Conservation (phyloP, 2,888 invertebrate genomes). For the Orthonevra nobilis region DNA sequence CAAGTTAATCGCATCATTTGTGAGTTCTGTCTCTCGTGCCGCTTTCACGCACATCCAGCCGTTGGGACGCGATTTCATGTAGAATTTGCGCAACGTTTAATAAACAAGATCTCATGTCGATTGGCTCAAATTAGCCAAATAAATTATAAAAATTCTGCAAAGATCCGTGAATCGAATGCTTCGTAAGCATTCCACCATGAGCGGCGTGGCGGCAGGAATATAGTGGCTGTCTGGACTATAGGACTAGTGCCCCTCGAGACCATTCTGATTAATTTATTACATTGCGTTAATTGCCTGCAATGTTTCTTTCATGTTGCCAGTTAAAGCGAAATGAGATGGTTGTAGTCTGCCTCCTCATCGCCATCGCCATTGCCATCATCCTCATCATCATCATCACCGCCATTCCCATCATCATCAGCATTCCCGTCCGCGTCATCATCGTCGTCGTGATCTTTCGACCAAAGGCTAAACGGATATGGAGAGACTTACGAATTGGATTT, state of each 20-base stretch:
- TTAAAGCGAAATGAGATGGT: slow-evolving; percentile 56
- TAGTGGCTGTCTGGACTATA: slow-evolving; percentile 12
- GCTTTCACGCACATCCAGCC: slow-evolving; percentile 3
- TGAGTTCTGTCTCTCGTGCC: slow-evolving; percentile 22
- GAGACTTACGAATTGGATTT: slow-evolving; percentile 54
- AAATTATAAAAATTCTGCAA: slow-evolving; percentile 75
- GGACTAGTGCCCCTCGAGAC: slow-evolving; percentile 25
- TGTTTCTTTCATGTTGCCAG: slow-evolving; percentile 71
- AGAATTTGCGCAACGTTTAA: slow-evolving; percentile 77
- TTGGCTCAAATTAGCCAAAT: slow-evolving; percentile 79
- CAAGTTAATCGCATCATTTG: slow-evolving; percentile 68
- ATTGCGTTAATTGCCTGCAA: slow-evolving; percentile 70
- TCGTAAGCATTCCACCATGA: slow-evolving; percentile 6
- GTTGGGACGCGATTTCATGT: slow-evolving; percentile 73
- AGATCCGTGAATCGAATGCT: slow-evolving; percentile 47
- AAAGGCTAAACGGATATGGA: slow-evolving; percentile 17
- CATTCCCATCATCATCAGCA: slow-evolving; percentile 56
- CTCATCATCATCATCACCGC: slow-evolving; percentile 53
- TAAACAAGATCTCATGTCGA: slow-evolving; percentile 79
- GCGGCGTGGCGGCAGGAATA: slow-evolving; percentile 15
- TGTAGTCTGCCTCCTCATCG: slow-evolving; percentile 57
- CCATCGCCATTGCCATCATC: slow-evolving; percentile 41
- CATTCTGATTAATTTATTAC: slow-evolving; percentile 71
- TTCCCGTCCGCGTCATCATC: slow-evolving; percentile 32
- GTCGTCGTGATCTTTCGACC: slow-evolving; percentile 13